These are phyloP conservation scores for Promerops cafer DNA, from an alignment of 2,113 vertebrate genomes.

Conservation along the genomic window DNA sequence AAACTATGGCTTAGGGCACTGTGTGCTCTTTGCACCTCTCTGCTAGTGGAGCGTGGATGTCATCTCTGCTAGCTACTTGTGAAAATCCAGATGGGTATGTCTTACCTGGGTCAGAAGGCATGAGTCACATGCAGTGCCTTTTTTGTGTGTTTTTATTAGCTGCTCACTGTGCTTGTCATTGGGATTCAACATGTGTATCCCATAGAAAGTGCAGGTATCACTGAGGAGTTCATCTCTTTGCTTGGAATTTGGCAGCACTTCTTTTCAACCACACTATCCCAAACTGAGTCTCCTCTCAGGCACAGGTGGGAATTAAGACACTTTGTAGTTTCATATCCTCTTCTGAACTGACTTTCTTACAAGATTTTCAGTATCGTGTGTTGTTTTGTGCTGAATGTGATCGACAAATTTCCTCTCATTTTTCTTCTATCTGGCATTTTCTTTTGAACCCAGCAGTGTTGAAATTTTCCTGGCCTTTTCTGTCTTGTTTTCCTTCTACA, in stretches of 20 bases:
- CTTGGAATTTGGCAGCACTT: not conserved
- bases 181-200: not conserved
- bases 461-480: not conserved
- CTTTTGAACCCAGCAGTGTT: not conserved
- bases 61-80: not conserved
- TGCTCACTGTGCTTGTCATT: not conserved
- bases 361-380: not conserved
- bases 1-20: not conserved
- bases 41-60: not conserved
- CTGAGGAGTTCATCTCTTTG: not conserved
- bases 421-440: not conserved
- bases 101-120: not conserved
- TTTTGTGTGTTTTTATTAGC: not conserved
- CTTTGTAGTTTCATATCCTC: not conserved
- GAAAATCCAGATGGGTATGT: not conserved
- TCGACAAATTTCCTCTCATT: not conserved
- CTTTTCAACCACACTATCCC: not conserved
- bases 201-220: not conserved
- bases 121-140: not conserved
- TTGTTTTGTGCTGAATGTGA: not conserved
- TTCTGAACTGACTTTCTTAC: not conserved
- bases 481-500: not conserved
- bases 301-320: not conserved
- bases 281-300: not conserved
- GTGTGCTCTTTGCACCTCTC: not conserved